phyloP scores from a whole-genome alignment of 92 coral and sea anemone genomes.

The Palythoa heliodiscus region DNA sequence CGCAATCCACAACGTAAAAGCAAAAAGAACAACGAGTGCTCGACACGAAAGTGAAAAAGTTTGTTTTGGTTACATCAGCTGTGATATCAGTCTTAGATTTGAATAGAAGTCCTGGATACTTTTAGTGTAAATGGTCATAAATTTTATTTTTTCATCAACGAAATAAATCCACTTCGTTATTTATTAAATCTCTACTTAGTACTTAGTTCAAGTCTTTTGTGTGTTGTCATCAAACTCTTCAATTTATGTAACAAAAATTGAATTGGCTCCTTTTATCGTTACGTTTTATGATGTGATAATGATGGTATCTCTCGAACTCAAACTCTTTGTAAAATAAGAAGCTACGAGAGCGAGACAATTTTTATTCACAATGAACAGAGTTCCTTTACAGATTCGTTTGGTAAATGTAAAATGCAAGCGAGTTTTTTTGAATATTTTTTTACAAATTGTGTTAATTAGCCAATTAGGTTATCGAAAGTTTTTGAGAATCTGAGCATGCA shows the following conservation, averaged over 20 bases:
- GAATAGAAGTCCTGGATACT: background rate
- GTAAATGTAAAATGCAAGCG: no score
- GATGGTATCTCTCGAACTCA: no score
- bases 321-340: no score
- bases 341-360: no score
- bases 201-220: background rate
- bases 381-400: no score
- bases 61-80: background rate
- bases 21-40: slow-evolving; percentile 19
- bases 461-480: no score
- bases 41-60: background rate
- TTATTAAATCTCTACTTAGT: background rate
- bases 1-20: slow-evolving; percentile 60
- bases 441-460: no score
- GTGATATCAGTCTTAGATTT: background rate
- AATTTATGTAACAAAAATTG: background rate
- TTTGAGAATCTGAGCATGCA: no score
- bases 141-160: background rate
- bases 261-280: background rate
- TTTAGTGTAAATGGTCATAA: background rate
- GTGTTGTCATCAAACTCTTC: background rate
- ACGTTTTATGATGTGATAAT: no score
- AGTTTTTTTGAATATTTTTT: no score
- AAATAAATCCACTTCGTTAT: background rate
- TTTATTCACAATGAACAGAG: no score